Evolutionary conservation across 1,140 invertebrate species (phyloP), one percentile per base, ranked within the genome.

Genomic region (Drosophila orosa): DNA sequence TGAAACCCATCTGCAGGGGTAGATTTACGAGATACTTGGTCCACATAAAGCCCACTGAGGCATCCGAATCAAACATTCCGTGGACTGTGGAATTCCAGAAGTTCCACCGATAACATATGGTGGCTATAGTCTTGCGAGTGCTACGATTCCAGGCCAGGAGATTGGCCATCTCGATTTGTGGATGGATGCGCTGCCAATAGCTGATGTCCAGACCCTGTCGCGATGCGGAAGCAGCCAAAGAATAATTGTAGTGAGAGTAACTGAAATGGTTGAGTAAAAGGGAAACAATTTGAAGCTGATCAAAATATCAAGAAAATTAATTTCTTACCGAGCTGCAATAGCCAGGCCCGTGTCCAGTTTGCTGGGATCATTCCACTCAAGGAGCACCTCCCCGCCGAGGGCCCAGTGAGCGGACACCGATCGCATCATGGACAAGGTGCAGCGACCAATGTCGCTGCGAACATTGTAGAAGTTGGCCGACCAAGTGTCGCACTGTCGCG

Each of bases 171-270:
- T 92, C 91, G 15, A 92, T 89, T n/a, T 78, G 66, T 7, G 77
- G 72, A 73, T 92, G 80, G 25, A 92, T 78, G 13, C 90, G 87
- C 42, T 91, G 91, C 91, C 91, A 92, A 35, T 90, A 91, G 63
- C 90, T 92, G 3, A 92, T 74, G 42, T 92, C 91, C 10, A 92
- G 33, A 7, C 85, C 91, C n/a, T 67, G 67, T 1, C 71, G 72
- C 2, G 91, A 91, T 0, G 73, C 77, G 0, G 85, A 78, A 17
- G 90, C 85, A 7, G 87, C 91, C 55, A 90, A 22, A 0, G 80
- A 76, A 58, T 84, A 90, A 39, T 78, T 65, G 33, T 83, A 60
- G 37, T 87, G 80, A 3, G 82, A 80, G 44, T 89, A 89, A 13
- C 84, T 87, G 31, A 6, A 50, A 24, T 15, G 13, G n/a, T n/a